Percentiles rank a stretch among this genome's conserved stretches.
Conservation (phyloP, 2,113 vertebrate species). For the Jacana jacana region DNA sequence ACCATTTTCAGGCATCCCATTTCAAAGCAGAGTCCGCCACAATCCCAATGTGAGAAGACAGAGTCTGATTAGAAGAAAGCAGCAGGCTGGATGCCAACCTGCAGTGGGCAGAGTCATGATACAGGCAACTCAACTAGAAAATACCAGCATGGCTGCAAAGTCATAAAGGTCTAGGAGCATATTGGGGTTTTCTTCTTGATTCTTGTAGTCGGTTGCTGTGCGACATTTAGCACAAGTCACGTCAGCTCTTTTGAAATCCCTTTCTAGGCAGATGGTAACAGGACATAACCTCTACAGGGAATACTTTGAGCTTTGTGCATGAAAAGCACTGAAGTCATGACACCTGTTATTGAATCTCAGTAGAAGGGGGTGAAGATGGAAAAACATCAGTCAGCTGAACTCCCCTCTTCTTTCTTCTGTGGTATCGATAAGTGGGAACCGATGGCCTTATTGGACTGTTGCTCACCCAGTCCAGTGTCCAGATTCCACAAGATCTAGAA, state of each 20-base stretch:
- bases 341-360: not conserved
- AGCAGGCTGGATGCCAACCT: conserved; percentile 8
- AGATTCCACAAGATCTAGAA: not conserved
- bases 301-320: not conserved
- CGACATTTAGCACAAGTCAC: not conserved
- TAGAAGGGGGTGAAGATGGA: not conserved
- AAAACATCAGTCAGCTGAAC: not conserved
- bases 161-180: not conserved
- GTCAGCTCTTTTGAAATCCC: not conserved
- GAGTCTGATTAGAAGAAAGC: conserved; percentile 38
- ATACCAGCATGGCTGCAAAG: not conserved
- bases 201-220: not conserved
- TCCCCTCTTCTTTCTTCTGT: not conserved
- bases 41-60: conserved; percentile 24
- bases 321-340: not conserved
- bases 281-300: not conserved
- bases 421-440: not conserved
- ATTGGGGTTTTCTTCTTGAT: not conserved
- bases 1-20: conserved; percentile 66
- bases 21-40: conserved; percentile 63
- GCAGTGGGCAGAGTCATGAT: not conserved
- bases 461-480: not conserved
- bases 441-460: not conserved
- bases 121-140: not conserved
- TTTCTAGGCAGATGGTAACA: not conserved